phyloP scores from a whole-genome alignment of 2,113 vertebrate genomes.

The Tylochromis polylepis region DNA sequence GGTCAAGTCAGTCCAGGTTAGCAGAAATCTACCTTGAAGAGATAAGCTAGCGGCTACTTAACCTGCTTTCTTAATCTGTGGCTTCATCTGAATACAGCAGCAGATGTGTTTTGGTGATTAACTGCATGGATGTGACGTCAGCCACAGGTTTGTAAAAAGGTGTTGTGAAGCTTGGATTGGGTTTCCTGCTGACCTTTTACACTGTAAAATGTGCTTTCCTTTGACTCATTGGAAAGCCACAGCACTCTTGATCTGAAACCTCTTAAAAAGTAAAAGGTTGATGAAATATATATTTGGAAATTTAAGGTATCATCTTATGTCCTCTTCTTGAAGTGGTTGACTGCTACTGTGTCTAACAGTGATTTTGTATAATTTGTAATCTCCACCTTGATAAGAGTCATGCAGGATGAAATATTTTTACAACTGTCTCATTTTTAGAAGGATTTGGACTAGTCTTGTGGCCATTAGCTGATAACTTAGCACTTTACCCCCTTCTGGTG shows the following conservation, averaged over 20 bases:
- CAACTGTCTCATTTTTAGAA: background rate
- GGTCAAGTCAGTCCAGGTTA: slow-evolving; percentile 17
- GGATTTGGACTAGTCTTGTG: background rate
- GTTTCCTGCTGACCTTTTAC: background rate
- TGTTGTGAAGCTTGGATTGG: background rate
- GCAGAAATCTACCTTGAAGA: slow-evolving; percentile 39
- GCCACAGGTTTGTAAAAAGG: background rate
- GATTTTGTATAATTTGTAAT: background rate
- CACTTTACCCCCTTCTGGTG: background rate
- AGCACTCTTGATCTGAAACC: background rate
- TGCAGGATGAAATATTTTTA: no score
- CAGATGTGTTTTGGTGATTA: background rate
- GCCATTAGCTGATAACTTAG: background rate
- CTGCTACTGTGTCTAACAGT: background rate
- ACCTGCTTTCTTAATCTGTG: slow-evolving; percentile 32
- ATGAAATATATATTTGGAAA: background rate
- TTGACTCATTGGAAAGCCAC: background rate
- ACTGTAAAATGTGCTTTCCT: background rate
- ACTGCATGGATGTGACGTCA: background rate
- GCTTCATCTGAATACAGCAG: background rate
- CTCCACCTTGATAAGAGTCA: background rate
- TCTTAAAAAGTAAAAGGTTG: background rate
- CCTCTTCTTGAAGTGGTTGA: background rate
- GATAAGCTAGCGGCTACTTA: slow-evolving; percentile 23
- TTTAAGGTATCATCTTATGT: background rate